Evolutionary conservation across 2,888 invertebrate species (phyloP).

Genomic region (Dyspetes luteomarginatus): DNA sequence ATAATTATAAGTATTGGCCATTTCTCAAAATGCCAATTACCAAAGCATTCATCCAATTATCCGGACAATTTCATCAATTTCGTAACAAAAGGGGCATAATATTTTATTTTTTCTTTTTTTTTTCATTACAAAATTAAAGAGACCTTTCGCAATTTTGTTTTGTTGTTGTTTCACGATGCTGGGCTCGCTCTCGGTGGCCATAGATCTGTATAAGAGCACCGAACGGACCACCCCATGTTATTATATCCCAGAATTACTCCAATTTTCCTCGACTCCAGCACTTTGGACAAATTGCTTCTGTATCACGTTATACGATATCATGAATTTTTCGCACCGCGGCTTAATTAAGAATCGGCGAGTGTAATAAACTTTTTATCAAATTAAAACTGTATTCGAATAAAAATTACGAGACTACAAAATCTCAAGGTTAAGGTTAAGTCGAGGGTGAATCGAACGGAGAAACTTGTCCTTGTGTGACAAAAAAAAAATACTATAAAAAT

Average conservation of each 20-base stretch:
- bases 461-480: background rate
- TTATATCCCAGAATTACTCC: constrained; percentile 18
- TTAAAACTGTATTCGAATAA: background rate
- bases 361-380: background rate
- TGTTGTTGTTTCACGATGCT: background rate
- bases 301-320: constrained; percentile 1
- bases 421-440: background rate
- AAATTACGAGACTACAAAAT: background rate
- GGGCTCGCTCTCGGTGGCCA: background rate
- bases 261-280: constrained; percentile 15
- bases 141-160: constrained; percentile 20
- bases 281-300: constrained; percentile 10
- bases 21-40: constrained; percentile 25
- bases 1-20: background rate
- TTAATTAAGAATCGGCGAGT: background rate
- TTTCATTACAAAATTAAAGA: background rate
- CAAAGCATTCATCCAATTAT: constrained; percentile 30
- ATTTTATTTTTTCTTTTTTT: constrained; percentile 1
- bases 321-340: background rate
- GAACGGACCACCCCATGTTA: background rate
- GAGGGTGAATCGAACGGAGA: background rate
- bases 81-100: background rate
- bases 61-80: constrained; percentile 21
- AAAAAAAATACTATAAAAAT: background rate
- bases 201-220: background rate